Evolutionary conservation across 2,888 invertebrate genomes (phyloP).

Genomic region (Apamea crenata): DNA sequence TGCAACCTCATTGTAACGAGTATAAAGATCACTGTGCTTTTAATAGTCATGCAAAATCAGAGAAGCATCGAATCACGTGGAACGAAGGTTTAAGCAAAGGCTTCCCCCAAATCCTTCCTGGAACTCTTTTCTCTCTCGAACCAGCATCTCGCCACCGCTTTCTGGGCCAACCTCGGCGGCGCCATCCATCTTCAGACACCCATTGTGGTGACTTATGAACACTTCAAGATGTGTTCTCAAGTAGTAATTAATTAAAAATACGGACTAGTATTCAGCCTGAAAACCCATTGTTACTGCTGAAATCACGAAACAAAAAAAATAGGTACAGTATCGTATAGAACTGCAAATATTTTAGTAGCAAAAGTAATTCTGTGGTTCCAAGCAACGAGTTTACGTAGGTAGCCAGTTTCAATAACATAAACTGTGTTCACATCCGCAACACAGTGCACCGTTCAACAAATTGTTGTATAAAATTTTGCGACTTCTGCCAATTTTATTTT

Average conservation of each 20-base stretch:
- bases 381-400: not conserved
- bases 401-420: not conserved
- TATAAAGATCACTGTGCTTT: not conserved
- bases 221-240: not conserved
- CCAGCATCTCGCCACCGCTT: not conserved
- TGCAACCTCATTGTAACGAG: no score
- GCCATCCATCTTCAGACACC: not conserved
- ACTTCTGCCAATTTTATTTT: not conserved
- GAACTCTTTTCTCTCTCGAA: not conserved
- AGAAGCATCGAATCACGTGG: no score
- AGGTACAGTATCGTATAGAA: not conserved
- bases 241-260: not conserved
- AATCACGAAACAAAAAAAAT: not conserved
- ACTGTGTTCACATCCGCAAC: not conserved
- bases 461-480: not conserved
- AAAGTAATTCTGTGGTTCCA: not conserved
- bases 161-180: not conserved
- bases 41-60: not conserved
- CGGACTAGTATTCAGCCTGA: not conserved
- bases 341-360: not conserved
- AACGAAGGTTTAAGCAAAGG: no score
- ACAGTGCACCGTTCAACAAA: constrained; percentile 2
- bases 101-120: not conserved
- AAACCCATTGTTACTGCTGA: not conserved
- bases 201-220: not conserved